Base-by-base conservation (phyloP, 2,888 invertebrate genomes). In the Gari tellinella region DNA sequence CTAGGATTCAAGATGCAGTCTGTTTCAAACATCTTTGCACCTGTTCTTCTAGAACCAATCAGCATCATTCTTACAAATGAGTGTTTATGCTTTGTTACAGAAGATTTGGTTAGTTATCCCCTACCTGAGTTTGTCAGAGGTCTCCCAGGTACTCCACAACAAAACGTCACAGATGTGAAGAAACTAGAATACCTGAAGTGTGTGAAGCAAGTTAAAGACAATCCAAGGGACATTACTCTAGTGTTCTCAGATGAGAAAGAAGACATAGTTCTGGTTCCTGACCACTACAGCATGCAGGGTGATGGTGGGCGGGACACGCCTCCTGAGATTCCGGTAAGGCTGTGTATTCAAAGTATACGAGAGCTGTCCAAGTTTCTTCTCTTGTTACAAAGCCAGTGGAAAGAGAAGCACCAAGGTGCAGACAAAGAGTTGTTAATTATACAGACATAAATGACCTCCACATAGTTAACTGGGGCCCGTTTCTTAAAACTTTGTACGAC, bases 61-160 rank as follows among this genome's bases (percentile, higher is more conserved):
- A 88, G 86, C 41, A 76, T 91, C 53, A 84, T 90, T 19, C 65
- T 91, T 37, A 90, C 90, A 43, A 85, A 88, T 60, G 80, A 81
- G 21, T 84, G 88, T 61, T 51, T 91, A n/a, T 88, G 87, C 64
- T 74, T 91, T 31, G 82, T 86, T 2, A 76, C 76, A 45, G 91
- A 91, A 58, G 90, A 91, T 79, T 65, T 88, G 31, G 90, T 90
- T 38, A 90, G 88, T 66, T 91, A 91, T 62, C 91, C 91, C 0
- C 70, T 91, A n/a, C 90, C 91, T 5, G 90, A 90, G 46, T 91
- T 90, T 81, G 88, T 86, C 8, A 74, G 87, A n/a, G 88, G 88
- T 12, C 73, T 89, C 7, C 91, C 91, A 7, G 86, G 86, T 40
- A 85, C 85, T 14, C 88, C 89, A 0, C 80, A 87, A 40, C 86